A percentile compares a stretch with the other conserved stretches of the same genome.
These are phyloP conservation scores for Sebastes elongatus DNA, from an alignment of 2,797 vertebrate genomes.

Conservation along the genomic window DNA sequence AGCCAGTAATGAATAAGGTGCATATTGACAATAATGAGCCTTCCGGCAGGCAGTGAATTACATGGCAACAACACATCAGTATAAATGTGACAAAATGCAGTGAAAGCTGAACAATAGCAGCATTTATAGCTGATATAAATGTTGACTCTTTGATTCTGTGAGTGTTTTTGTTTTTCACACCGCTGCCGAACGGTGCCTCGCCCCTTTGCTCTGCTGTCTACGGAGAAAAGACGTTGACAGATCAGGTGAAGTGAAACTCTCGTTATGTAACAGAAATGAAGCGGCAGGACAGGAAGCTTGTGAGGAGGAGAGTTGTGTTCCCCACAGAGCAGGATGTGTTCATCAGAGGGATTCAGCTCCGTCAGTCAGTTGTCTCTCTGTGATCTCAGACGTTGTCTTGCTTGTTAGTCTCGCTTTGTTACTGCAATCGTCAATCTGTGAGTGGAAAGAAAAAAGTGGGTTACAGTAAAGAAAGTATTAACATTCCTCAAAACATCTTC, in stretches of 20 bases:
- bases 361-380: conserved; percentile 26
- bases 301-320: background rate
- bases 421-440: background rate
- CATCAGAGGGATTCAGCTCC: conserved; percentile 30
- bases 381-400: conserved; percentile 6
- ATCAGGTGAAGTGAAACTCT: conserved; percentile 43
- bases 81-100: background rate
- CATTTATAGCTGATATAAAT: background rate
- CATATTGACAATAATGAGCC: background rate
- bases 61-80: background rate
- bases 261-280: conserved; percentile 24
- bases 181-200: background rate
- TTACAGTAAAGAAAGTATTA: background rate
- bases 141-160: background rate
- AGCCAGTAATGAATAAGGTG: background rate
- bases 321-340: conserved; percentile 21
- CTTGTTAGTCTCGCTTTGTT: conserved; percentile 31
- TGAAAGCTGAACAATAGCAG: background rate
- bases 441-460: background rate
- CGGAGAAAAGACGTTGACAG: conserved; percentile 26
- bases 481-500: background rate
- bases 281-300: conserved; percentile 18
- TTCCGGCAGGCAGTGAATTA: background rate
- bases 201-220: conserved; percentile 1
- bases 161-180: conserved; percentile 9